Evolutionary conservation across 1,140 invertebrate genomes (phyloP), one percentile per base, ranked within the genome.

Genomic region (Agrypnia vestita): DNA sequence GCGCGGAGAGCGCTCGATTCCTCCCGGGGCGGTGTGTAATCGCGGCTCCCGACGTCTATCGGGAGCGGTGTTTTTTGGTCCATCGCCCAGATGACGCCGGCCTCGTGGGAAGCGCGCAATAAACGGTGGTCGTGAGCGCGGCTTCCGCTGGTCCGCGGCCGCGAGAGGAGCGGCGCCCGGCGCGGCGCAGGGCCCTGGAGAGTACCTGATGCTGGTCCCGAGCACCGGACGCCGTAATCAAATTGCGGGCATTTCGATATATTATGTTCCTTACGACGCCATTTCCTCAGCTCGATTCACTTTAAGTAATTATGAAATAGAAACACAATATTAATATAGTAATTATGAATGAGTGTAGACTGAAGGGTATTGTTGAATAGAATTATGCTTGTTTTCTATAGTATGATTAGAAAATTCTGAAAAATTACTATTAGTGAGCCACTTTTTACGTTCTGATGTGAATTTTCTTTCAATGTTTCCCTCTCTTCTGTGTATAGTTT

Each of bases 111-210:
- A 69, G 10, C 46, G 44, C 9, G 64, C 64, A 69, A 21, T 47
- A 69, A 69, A 69, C 21, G 64, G 64, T 9, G 64, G 15, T 69
- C 64, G 64, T 69, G 64, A 69, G 13, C 21, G 21, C 55, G 53
- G 53, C 53, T 56, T 56, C 53, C 53, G 53, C 15, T 17, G 43
- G 21, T 19, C 15, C 15, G 21, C 19, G 25, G 61, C 61, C 61
- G 61, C 25, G 10, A 19, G 55, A 59, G 25, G 6, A 35, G 25
- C 6, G 25, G 6, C 6, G 25, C 25, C 25, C 25, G 10, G n/a
- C 15, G 15, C 15, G 13, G n/a, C 15, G 53, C 15, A 56, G 53
- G 53, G 15, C n/a, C n/a, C 53, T 15, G 15, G 53, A 56, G 53
- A 56, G 53, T 17, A 62, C 19, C 56, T n/a, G 56, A 62, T 25